phyloP scores from a whole-genome alignment of 2,797 vertebrate genomes.

The Rhynchonycteris naso region DNA sequence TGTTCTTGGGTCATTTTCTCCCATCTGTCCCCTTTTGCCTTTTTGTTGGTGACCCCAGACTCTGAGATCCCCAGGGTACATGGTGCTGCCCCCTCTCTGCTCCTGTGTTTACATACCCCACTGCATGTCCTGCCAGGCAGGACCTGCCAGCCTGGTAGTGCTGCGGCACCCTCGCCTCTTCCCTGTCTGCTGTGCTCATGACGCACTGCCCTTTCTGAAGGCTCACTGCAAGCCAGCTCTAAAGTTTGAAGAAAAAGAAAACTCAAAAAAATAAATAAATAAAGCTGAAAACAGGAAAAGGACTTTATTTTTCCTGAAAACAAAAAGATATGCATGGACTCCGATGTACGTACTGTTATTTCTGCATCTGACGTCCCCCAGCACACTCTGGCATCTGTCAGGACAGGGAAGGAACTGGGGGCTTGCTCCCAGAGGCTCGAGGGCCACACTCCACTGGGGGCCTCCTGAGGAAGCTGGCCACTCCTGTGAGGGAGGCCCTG shows the following conservation, averaged over 20 bases:
- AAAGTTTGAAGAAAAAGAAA: constrained; percentile 74
- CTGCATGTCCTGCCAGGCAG: constrained; percentile 69
- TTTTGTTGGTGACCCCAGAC: constrained; percentile 82
- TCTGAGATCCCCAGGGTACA: constrained; percentile 85
- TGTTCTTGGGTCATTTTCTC: constrained; percentile 59
- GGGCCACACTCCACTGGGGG: not conserved
- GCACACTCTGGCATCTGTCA: not conserved
- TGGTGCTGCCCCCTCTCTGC: constrained; percentile 84
- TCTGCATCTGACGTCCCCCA: constrained; percentile 52
- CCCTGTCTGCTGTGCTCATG: constrained; percentile 84
- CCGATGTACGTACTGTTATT: constrained; percentile 83
- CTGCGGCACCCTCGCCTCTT: constrained; percentile 71
- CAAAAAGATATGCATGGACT: constrained; percentile 86
- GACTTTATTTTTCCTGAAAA: constrained; percentile 66
- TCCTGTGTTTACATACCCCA: constrained; percentile 60
- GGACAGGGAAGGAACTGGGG: not conserved
- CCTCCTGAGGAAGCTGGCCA: constrained; percentile 72
- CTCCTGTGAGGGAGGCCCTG: constrained; percentile 76
- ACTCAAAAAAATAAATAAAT: constrained; percentile 18
- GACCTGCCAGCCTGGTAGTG: constrained; percentile 63
- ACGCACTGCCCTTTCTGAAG: constrained; percentile 87
- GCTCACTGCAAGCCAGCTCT: constrained; percentile 73
- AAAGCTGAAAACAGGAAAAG: constrained; percentile 45
- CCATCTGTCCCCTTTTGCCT: constrained; percentile 57
- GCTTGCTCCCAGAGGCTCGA: not conserved